Percentiles rank a stretch among this genome's conserved stretches.
Conservation (phyloP, 2,888 invertebrate genomes). For the Cephus pygmeus region DNA sequence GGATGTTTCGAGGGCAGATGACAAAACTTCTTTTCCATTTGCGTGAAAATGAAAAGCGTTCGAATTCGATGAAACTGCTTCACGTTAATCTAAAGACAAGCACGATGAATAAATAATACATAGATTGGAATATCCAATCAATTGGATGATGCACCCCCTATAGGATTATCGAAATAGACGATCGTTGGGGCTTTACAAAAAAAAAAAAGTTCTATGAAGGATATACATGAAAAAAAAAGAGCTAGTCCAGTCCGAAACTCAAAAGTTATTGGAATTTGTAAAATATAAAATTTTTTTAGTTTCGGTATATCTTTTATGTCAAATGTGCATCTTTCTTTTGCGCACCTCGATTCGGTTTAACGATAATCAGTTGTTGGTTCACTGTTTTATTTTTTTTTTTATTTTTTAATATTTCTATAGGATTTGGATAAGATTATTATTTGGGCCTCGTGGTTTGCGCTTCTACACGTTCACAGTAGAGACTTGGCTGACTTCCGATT, state of each 20-base stretch:
- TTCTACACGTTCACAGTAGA: conserved; percentile 35
- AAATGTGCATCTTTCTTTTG: not conserved
- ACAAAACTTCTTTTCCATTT: not conserved
- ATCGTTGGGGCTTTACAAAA: not conserved
- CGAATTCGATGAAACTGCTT: not conserved
- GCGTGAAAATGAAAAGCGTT: not conserved
- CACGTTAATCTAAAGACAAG: not conserved
- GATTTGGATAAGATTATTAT: not conserved
- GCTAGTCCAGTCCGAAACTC: not conserved
- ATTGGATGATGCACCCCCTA: not conserved
- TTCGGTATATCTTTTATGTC: no score
- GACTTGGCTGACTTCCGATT: conserved; percentile 47
- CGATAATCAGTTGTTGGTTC: not conserved
- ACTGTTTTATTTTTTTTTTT: no score
- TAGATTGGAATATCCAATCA: not conserved
- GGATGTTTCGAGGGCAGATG: not conserved
- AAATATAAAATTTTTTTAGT: not conserved
- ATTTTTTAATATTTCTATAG: not conserved
- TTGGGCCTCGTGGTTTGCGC: conserved; percentile 26
- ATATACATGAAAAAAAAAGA: not conserved
- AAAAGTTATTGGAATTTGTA: not conserved
- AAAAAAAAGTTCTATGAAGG: not conserved
- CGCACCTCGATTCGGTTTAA: not conserved
- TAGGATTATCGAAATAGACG: not conserved
- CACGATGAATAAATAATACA: not conserved